These are phyloP conservation scores for Nemoura dubitans DNA, from an alignment of 2,888 invertebrate genomes.

Conservation along the genomic window DNA sequence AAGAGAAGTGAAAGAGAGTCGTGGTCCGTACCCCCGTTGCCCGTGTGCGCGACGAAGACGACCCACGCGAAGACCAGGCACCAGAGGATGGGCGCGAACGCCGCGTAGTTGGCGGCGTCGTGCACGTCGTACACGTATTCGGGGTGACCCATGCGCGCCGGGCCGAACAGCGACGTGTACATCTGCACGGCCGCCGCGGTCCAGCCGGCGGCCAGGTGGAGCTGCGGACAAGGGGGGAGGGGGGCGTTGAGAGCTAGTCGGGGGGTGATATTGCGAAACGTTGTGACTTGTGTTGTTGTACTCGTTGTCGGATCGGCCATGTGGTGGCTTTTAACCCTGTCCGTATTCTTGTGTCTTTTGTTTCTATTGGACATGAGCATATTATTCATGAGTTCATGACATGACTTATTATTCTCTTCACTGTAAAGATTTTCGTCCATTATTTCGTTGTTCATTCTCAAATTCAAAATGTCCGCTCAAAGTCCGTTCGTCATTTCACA, in stretches of 20 bases:
- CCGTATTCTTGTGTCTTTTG: too few relatives aligned
- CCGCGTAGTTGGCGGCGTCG: constrained; percentile 74
- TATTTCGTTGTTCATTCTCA: too few relatives aligned
- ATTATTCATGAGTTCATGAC: too few relatives aligned
- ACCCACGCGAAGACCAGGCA: constrained; percentile 74
- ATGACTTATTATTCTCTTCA: too few relatives aligned
- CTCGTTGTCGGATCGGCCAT: too few relatives aligned
- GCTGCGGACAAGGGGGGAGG: constrained; percentile 56
- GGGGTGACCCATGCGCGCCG: constrained; percentile 71
- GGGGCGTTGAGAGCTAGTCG: too few relatives aligned
- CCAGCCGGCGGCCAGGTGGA: constrained; percentile 67
- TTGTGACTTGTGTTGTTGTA: background rate
- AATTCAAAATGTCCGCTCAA: too few relatives aligned
- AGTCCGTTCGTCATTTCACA: too few relatives aligned
- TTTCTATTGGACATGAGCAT: too few relatives aligned
- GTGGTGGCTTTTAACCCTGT: too few relatives aligned
- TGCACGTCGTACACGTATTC: constrained; percentile 69
- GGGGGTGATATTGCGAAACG: background rate
- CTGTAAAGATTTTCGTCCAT: too few relatives aligned
- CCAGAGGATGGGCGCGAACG: constrained; percentile 76
- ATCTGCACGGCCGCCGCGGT: constrained; percentile 63
- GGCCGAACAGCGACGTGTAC: constrained; percentile 67
- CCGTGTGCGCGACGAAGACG: constrained; percentile 70
- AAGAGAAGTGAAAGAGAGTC: background rate
- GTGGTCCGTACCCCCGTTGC: constrained; percentile 64